A percentile compares a stretch with the other conserved stretches of the same genome.
phyloP scores from a whole-genome alignment of 2,888 invertebrate genomes.

The Drosophila lutescens region DNA sequence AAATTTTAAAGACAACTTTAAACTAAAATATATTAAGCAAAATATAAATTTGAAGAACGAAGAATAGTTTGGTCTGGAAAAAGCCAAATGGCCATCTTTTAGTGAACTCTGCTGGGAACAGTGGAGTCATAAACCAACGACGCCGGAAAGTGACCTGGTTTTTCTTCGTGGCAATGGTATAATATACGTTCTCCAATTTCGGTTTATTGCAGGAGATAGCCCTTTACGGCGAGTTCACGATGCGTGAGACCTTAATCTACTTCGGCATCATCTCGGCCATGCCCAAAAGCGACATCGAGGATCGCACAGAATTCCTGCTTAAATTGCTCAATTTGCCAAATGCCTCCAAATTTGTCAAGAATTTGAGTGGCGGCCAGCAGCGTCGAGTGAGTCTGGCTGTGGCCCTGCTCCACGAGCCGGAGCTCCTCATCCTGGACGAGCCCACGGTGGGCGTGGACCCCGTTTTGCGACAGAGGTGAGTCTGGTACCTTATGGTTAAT shows the following conservation, averaged over 20 bases:
- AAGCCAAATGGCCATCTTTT: neutral
- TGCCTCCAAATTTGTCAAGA: constrained; percentile 88
- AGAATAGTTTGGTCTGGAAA: neutral
- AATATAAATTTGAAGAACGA: neutral
- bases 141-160: constrained; percentile 29
- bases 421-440: constrained; percentile 95
- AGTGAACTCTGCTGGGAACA: neutral
- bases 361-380: constrained; percentile 95
- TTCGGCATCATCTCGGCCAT: constrained; percentile 94
- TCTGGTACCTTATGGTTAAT: constrained; percentile 19
- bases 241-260: constrained; percentile 92
- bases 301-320: constrained; percentile 90
- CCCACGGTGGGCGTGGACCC: constrained; percentile 98
- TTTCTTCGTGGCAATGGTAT: constrained; percentile 18
- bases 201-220: constrained; percentile 87
- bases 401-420: constrained; percentile 94
- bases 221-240: constrained; percentile 91
- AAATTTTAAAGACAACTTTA: too few species aligned
- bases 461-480: constrained; percentile 90
- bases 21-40: too few species aligned
- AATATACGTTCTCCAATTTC: constrained; percentile 21
- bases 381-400: constrained; percentile 95
- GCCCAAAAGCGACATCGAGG: constrained; percentile 88
- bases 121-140: constrained; percentile 33
- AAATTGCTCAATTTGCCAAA: constrained; percentile 87